These are phyloP conservation scores for Aporrectodea caliginosa DNA, from an alignment of 1,140 invertebrate genomes.

Conservation along the genomic window DNA sequence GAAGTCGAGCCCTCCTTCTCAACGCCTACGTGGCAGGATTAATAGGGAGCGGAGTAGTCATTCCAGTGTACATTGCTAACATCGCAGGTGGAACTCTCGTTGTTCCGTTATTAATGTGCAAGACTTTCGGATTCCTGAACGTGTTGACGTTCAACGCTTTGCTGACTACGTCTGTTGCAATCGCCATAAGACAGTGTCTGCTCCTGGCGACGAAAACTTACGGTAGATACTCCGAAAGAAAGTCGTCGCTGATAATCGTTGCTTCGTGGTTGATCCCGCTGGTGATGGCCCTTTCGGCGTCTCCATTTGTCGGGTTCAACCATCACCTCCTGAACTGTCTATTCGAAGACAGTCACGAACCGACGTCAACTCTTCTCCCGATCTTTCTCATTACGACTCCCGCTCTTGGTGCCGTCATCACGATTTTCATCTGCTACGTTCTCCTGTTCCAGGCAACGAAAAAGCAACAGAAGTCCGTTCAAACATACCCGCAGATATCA, in stretches of 20 bases:
- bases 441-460: neutral
- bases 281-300: neutral
- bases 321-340: neutral
- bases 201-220: neutral
- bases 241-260: neutral
- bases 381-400: neutral
- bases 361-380: neutral
- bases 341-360: neutral
- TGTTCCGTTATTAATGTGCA: neutral
- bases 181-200: neutral
- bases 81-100: neutral
- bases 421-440: neutral
- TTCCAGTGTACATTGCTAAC: neutral
- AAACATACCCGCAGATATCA: neutral
- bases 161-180: neutral
- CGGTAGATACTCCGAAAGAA: neutral
- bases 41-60: neutral
- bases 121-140: neutral
- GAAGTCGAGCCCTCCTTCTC: neutral
- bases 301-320: neutral
- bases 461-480: neutral
- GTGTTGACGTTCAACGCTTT: neutral
- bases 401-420: neutral
- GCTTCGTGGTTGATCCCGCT: neutral
- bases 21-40: neutral